Base-by-base conservation (phyloP, 2,113 vertebrate species). In the Lichenostomus cassidix region DNA sequence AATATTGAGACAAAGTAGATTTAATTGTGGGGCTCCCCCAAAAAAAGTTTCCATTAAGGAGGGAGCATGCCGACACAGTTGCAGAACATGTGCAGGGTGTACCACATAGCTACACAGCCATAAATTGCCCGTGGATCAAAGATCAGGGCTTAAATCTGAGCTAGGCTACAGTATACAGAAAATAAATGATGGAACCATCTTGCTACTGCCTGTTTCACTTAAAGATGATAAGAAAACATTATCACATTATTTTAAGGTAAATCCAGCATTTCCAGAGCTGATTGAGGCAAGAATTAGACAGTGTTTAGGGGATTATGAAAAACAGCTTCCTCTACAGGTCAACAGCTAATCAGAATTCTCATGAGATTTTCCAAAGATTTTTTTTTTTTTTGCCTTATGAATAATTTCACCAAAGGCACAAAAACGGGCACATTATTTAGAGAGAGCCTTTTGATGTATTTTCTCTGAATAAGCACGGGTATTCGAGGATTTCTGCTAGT, bases 261-360 rank as follows among this genome's bases (percentile, higher is more conserved):
- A 98, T 97, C 97, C 97, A 97, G 97, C 97, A 97, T 98, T 98
- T 98, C 98, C 97, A 97, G 97, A 98, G 95, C 97, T 97, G 98
- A 98, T 97, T 97, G 97, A 98, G 97, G 97, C 97, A 97, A 97
- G 98, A 98, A 98, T 98, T 98, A 98, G 98, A 97, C 98, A 98
- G 98, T 98, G 98, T 99, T 99, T 98, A 98, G 98, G 98, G 98
- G 98, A 99, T 98, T 98, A 98, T 98, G 98, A 98, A 98, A 98
- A 98, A 98, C 97, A 98, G 98, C 98, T 98, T 98, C 99, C 98
- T 99, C 99, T 98, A 98, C 98, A 99, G 99, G 98, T 99, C 98
- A 99, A 98, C 99, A 98, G 98, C 99, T 99, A 99, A 99, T 99
- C 99, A 99, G 98, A 99, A 99, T 98, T 98, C 99, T 99, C 98